A percentile compares a stretch with the other conserved stretches of the same genome.
Conservation (phyloP, 2,888 invertebrate genomes). For the Aporophyla nigra region DNA sequence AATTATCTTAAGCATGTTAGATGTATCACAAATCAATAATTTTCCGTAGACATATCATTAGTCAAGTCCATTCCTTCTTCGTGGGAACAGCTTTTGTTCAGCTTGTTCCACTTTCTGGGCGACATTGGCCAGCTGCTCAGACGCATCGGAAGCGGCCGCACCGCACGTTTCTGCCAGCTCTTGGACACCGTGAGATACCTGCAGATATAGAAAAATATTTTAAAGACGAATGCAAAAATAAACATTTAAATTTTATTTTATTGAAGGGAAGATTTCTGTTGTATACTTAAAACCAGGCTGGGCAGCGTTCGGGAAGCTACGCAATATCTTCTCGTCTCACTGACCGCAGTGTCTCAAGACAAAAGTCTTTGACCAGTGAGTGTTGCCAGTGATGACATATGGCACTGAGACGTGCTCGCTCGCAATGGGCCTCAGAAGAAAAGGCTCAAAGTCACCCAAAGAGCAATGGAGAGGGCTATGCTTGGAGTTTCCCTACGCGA, state of each 20-base stretch:
- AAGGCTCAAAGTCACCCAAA: no score
- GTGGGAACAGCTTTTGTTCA: slow-evolving; percentile 84
- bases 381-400: no score
- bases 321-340: no score
- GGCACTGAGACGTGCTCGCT: no score
- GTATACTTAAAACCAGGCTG: no score
- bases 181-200: slow-evolving; percentile 87
- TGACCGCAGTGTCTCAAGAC: no score
- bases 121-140: slow-evolving; percentile 82
- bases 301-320: no score
- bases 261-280: no score
- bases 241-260: neutral
- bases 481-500: no score
- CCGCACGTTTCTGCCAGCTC: slow-evolving; percentile 87
- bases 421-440: no score
- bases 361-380: no score
- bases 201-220: slow-evolving; percentile 6
- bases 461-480: no score
- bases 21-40: slow-evolving; percentile 38
- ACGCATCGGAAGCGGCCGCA: slow-evolving; percentile 82
- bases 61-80: slow-evolving; percentile 86
- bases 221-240: neutral
- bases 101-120: slow-evolving; percentile 85
- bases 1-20: slow-evolving; percentile 37
- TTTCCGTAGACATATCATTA: slow-evolving; percentile 61